Evolutionary conservation across 2,113 vertebrate genomes (phyloP).

Genomic region (Lepus europaeus): DNA sequence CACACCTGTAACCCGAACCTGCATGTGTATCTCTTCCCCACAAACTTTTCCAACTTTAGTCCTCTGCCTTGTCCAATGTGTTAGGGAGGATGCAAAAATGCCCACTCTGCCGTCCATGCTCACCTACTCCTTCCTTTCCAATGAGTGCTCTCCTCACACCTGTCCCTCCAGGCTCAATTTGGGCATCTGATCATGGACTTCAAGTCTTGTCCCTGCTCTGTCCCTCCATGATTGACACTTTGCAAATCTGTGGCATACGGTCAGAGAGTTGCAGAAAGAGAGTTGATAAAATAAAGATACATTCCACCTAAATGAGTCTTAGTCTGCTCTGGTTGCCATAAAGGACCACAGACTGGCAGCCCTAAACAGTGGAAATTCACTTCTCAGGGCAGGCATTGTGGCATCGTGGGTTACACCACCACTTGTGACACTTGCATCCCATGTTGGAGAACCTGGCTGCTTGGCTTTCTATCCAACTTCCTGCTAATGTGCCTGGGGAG

Average conservation of each 20-base stretch:
- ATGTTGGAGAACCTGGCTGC: no score
- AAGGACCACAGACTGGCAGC: no score
- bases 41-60: not conserved
- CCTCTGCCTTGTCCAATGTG: not conserved
- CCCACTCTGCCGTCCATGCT: not conserved
- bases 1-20: not conserved
- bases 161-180: not conserved
- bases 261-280: not conserved
- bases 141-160: not conserved
- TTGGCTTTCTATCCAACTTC: no score
- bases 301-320: not conserved
- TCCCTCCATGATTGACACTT: not conserved
- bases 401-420: no score
- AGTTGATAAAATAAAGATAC: not conserved
- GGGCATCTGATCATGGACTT: not conserved
- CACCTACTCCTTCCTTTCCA: not conserved
- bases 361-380: not conserved
- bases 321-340: not conserved
- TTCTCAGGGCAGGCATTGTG: no score
- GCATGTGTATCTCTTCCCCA: not conserved
- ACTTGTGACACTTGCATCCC: no score
- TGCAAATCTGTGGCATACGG: not conserved
- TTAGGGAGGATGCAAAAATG: not conserved
- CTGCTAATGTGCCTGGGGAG: no score
- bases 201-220: not conserved